Percentiles rank a stretch among this genome's conserved stretches.
Evolutionary conservation across 2,113 vertebrate genomes (phyloP).

Genomic region (Thinocorus orbignyianus): DNA sequence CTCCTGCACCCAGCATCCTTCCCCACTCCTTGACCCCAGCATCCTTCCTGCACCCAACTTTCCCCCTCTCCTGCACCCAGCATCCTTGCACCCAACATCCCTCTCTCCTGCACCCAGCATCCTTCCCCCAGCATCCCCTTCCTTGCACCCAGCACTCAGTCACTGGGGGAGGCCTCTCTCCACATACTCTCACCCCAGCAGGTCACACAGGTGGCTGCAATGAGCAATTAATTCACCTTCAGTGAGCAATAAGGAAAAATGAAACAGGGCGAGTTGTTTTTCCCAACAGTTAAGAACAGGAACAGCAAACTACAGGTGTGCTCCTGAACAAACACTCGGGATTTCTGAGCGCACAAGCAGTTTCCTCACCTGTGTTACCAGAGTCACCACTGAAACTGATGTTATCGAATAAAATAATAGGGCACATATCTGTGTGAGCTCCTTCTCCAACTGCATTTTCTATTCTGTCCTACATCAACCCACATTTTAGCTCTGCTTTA

Average conservation of each 20-base stretch:
- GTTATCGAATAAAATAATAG: not conserved
- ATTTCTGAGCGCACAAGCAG: not conserved
- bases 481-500: not conserved
- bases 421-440: rapidly evolving
- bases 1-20: not conserved
- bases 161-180: not conserved
- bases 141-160: not conserved
- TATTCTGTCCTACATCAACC: not conserved
- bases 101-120: not conserved
- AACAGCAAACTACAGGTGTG: not conserved
- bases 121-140: not conserved
- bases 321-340: not conserved
- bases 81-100: no score
- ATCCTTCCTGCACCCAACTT: not conserved
- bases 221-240: not conserved
- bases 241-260: not conserved
- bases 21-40: no score
- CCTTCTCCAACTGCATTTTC: not conserved
- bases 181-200: not conserved
- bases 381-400: not conserved
- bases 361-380: not conserved
- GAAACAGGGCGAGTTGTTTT: not conserved
- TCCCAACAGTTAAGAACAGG: not conserved
- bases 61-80: not conserved
- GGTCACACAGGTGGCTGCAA: not conserved